Evolutionary conservation across 2,113 vertebrate species (phyloP), one percentile per base, ranked within the genome.

Genomic region (Oryzias curvinotus): DNA sequence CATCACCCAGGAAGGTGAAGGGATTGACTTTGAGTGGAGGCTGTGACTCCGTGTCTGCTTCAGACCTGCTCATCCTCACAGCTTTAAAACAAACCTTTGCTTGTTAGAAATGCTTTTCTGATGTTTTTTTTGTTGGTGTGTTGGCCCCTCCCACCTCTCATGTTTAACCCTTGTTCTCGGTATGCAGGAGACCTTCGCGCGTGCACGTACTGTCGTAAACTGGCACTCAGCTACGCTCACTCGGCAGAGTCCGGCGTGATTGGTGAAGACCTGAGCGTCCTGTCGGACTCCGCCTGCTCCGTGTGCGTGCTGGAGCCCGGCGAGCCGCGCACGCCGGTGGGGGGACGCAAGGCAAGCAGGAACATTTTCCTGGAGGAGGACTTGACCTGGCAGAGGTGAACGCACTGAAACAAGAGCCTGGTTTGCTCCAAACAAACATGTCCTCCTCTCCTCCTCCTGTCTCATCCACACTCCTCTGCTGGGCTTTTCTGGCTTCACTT

Each of bases 341-440:
- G 95, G 1, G 96, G 95, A 42, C 94, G 97, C 19, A 98, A 97
- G 88, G 90, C 95, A 64, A 99, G 95, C 87, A 94, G 96, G 64
- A 98, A 98, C 88, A 98, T 97, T 80, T 99, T 99, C 78, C 90
- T 99, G 48, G 97, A 99, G 85, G 96, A 98, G 80, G 95, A 98
- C 81, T 88, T 96, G 36, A 92, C 95, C 52, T 98, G 97, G 97
- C 96, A 98, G 85, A 98, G 97, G 97, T 99, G 49, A 82, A 36
- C 48, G 5, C 57, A 62, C 53, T 12, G 36, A 36, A 36, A 12
- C 36, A 2, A 36, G 36, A 36, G 7, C 10, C 10, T 3, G 8
- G 36, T 36, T 12, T 36, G 10, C 36, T 36, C 36, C 10, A 36
- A 36, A 36, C 10, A 36, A 36, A 36, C 36, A 3, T 12, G 36